Evolutionary conservation across 1,140 invertebrate species (phyloP).

Genomic region (Sinonovacula constricta): DNA sequence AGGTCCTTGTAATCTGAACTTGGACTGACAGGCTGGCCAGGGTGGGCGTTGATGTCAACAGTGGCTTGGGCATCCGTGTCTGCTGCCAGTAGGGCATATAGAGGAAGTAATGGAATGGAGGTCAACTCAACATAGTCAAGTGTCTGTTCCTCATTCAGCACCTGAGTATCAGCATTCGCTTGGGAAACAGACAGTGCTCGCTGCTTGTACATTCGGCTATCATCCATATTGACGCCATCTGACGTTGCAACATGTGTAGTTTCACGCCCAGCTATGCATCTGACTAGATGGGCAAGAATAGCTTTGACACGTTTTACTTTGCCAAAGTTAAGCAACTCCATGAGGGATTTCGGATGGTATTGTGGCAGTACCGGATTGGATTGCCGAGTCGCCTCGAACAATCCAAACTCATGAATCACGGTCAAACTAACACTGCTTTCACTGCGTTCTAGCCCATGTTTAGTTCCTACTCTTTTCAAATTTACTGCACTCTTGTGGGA

Average conservation of each 20-base stretch:
- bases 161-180: conserved; percentile 73
- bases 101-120: conserved; percentile 96
- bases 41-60: conserved; percentile 52
- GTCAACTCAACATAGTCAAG: conserved; percentile 97
- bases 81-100: conserved; percentile 96
- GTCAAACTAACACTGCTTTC: conserved; percentile 69
- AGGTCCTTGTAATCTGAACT: conserved; percentile 90
- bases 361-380: conserved; percentile 98
- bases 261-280: conserved; percentile 76
- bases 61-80: conserved; percentile 84
- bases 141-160: conserved; percentile 87
- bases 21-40: background rate
- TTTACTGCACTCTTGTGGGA: conserved; percentile 56
- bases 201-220: conserved; percentile 45
- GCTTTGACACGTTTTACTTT: conserved; percentile 94
- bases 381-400: conserved; percentile 97
- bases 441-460: conserved; percentile 61
- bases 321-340: conserved; percentile 99
- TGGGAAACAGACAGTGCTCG: conserved; percentile 57
- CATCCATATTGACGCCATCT: conserved; percentile 61
- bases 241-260: conserved; percentile 43
- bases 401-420: conserved; percentile 86
- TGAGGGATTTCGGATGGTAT: conserved; percentile 99
- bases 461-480: conserved; percentile 51
- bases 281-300: conserved; percentile 96